Conservation (phyloP, 2,888 invertebrate species). For the Drosophila ochracea region DNA sequence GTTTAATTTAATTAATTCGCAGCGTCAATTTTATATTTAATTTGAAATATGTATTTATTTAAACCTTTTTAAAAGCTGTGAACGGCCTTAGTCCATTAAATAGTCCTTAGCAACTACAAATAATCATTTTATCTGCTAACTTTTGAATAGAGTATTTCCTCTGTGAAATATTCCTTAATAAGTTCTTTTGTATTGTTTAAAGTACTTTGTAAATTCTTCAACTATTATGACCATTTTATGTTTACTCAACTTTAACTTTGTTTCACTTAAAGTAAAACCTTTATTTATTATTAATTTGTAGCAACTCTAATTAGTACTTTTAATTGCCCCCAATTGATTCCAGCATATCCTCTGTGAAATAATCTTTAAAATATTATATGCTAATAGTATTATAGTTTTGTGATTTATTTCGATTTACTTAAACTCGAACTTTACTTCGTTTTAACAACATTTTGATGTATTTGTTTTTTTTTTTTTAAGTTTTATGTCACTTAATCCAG, state of each 20-base stretch:
- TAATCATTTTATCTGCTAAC: neutral
- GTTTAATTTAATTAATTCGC: neutral
- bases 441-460: neutral
- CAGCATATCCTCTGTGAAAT: neutral
- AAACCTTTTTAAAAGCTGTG: neutral
- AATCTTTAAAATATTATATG: neutral
- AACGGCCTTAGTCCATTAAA: rapidly evolving
- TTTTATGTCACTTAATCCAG: neutral
- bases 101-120: neutral
- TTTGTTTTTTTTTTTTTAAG: neutral
- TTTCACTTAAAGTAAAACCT: neutral
- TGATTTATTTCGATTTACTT: neutral
- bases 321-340: neutral
- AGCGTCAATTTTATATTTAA: neutral
- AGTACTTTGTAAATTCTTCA: neutral
- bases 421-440: neutral
- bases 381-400: neutral
- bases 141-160: neutral
- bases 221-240: neutral
- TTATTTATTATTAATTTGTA: neutral
- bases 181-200: neutral
- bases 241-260: neutral
- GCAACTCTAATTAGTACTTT: neutral
- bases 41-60: neutral
- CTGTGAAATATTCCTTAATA: neutral